Evolutionary conservation across 2,888 invertebrate species (phyloP).

Genomic region (Pinctada fucata): DNA sequence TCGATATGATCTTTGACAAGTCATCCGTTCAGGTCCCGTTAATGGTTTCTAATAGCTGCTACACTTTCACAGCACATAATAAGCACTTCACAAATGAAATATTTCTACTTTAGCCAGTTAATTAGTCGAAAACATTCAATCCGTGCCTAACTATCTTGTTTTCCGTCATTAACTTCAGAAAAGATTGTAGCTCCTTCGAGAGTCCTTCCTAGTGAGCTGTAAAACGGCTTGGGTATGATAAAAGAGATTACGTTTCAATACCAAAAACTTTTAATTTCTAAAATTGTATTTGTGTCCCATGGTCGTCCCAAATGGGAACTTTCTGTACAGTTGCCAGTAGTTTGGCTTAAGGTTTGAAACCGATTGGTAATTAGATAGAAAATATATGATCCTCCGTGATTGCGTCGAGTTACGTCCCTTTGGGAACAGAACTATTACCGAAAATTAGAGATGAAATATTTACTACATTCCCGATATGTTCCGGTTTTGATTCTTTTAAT

Average conservation of each 20-base stretch:
- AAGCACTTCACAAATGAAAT: conserved; percentile 47
- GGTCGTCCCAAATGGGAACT: conserved; percentile 27
- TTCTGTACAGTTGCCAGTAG: conserved; percentile 20
- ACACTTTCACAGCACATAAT: conserved; percentile 39
- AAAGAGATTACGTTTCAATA: conserved; percentile 44
- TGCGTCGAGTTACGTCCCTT: conserved; percentile 32
- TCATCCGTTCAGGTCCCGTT: conserved; percentile 27
- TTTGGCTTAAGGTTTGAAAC: conserved; percentile 30
- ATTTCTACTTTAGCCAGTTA: conserved; percentile 45
- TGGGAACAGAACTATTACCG: conserved; percentile 32
- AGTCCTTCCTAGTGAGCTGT: conserved; percentile 25
- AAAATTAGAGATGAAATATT: conserved; percentile 44
- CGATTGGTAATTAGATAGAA: conserved; percentile 44
- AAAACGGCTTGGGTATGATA: conserved; percentile 37
- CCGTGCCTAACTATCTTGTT: conserved; percentile 40
- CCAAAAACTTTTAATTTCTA: conserved; percentile 47
- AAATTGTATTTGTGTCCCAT: conserved; percentile 41
- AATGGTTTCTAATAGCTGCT: conserved; percentile 40
- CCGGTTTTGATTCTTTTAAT: conserved; percentile 40
- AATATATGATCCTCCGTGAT: conserved; percentile 36
- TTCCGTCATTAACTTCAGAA: conserved; percentile 37
- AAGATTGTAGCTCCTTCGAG: conserved; percentile 33
- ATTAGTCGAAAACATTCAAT: conserved; percentile 38
- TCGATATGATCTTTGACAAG: conserved; percentile 44
- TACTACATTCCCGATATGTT: conserved; percentile 35